Conservation (phyloP, 2,797 vertebrate species). For the Pipistrellus pygmaeus region DNA sequence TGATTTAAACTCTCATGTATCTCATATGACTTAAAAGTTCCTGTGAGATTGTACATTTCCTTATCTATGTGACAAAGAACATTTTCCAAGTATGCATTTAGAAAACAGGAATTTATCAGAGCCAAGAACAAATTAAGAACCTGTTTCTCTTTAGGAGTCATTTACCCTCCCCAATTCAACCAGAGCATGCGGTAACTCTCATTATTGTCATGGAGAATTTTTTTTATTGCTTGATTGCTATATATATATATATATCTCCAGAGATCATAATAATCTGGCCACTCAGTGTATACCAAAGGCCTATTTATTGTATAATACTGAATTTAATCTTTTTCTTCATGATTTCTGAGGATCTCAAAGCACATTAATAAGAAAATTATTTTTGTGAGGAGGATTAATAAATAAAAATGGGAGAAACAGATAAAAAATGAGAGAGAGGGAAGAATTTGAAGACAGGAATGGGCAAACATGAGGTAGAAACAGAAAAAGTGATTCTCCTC, state of each 20-base stretch:
- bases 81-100: conserved; percentile 56
- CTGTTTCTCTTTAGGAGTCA: conserved; percentile 10
- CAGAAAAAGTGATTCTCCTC: background rate
- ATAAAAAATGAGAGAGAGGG: background rate
- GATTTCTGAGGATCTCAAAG: conserved; percentile 46
- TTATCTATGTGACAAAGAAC: conserved; percentile 34
- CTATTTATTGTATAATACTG: background rate
- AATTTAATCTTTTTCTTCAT: background rate
- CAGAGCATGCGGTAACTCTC: background rate
- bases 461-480: background rate
- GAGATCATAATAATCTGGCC: no score
- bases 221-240: background rate
- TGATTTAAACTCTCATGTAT: conserved; percentile 44
- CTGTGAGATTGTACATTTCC: background rate
- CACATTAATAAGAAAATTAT: background rate
- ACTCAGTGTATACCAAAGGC: background rate
- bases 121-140: conserved; percentile 14
- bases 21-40: conserved; percentile 48
- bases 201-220: background rate
- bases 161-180: background rate
- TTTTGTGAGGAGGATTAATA: conserved; percentile 49
- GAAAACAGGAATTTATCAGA: conserved; percentile 5
- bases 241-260: no score
- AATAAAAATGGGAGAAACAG: background rate
- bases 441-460: background rate